phyloP scores from a whole-genome alignment of 1,140 invertebrate species.

The Zeugodacus cucurbitae region DNA sequence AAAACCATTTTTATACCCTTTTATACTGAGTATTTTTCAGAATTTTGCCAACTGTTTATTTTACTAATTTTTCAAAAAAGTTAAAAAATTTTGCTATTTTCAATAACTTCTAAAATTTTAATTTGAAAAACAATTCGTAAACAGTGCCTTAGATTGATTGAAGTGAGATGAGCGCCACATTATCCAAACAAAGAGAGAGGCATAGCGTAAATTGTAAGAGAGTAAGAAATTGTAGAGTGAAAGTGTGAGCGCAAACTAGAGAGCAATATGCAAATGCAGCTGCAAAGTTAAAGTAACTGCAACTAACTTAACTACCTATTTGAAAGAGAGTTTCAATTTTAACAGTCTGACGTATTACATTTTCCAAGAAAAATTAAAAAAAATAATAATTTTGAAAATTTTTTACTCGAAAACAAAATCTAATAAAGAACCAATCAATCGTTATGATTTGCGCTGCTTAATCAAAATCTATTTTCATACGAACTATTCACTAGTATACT shows the following conservation, averaged over 20 bases:
- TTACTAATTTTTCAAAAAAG: background rate
- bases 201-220: too few species aligned
- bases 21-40: background rate
- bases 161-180: background rate
- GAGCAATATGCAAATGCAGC: background rate
- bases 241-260: background rate
- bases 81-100: background rate
- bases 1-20: background rate
- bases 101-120: background rate
- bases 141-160: constrained; percentile 24
- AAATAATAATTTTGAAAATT: background rate
- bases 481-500: background rate
- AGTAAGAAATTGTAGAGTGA: background rate
- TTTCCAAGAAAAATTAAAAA: background rate
- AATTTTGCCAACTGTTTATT: background rate
- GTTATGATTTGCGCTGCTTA: background rate
- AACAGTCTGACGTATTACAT: background rate
- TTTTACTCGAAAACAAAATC: background rate
- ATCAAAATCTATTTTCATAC: background rate
- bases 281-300: background rate
- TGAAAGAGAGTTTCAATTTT: constrained; percentile 31
- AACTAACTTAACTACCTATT: background rate
- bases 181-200: background rate
- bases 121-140: constrained; percentile 15
- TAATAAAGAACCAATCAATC: background rate